Evolutionary conservation across 2,797 vertebrate species (phyloP).

Genomic region (Crypturellus tataupa): DNA sequence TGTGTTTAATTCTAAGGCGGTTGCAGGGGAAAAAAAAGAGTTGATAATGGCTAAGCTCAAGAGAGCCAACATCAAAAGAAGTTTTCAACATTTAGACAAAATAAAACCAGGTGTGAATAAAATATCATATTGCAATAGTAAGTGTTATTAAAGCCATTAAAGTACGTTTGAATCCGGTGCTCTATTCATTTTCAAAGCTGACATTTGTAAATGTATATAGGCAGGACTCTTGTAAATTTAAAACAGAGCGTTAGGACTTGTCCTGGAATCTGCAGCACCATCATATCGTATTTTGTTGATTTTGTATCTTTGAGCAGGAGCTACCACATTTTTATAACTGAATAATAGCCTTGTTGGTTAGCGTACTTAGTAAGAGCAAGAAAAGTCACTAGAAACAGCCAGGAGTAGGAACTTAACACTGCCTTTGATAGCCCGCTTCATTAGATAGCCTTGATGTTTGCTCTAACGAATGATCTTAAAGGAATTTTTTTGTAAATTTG

Average conservation of each 20-base stretch:
- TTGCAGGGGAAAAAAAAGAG: slow-evolving; percentile 43
- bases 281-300: neutral
- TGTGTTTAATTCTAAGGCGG: slow-evolving; percentile 20
- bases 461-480: neutral
- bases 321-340: neutral
- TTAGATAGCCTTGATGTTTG: neutral
- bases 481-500: neutral
- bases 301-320: neutral
- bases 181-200: slow-evolving; percentile 70
- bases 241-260: slow-evolving; percentile 35
- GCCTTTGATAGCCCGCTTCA: neutral
- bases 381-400: neutral
- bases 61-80: slow-evolving; percentile 63
- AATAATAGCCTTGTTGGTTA: neutral
- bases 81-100: slow-evolving; percentile 64
- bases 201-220: slow-evolving; percentile 57
- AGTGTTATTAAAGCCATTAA: slow-evolving; percentile 68
- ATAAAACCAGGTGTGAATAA: slow-evolving; percentile 77
- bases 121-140: slow-evolving; percentile 56
- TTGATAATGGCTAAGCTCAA: slow-evolving; percentile 55
- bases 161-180: slow-evolving; percentile 29
- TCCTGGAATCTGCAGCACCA: slow-evolving; percentile 13
- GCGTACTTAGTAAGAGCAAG: neutral
- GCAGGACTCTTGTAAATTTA: slow-evolving; percentile 47
- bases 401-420: neutral